Evolutionary conservation across 2,113 vertebrate species (phyloP).

Genomic region (Eurypyga helias): DNA sequence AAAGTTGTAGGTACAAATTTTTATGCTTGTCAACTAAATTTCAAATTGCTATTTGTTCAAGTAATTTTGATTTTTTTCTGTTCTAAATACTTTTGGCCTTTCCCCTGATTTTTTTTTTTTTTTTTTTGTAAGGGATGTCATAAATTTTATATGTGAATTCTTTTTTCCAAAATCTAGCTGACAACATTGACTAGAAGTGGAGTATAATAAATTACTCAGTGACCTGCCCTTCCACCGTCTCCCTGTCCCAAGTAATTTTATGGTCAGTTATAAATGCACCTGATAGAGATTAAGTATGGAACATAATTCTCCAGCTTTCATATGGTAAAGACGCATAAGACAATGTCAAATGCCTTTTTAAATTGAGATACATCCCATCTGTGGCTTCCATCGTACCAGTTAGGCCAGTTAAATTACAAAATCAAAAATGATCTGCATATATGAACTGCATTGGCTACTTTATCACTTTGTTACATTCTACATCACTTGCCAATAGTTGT

Average conservation of each 20-base stretch:
- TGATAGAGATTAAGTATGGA: not conserved
- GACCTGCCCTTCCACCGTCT: fast-evolving
- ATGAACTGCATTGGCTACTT: not conserved
- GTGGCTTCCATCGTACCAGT: not conserved
- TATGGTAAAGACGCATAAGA: not conserved
- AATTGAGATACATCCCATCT: not conserved
- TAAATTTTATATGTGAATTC: not conserved
- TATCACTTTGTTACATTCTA: not conserved
- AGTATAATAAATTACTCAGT: not conserved
- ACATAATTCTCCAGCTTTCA: not conserved
- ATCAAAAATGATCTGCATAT: not conserved
- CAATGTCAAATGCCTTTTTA: not conserved
- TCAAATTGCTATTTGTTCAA: not conserved
- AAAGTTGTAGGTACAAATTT: not conserved
- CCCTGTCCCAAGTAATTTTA: not conserved
- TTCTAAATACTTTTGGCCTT: not conserved
- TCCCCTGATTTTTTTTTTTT: not conserved
- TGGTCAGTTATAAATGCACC: not conserved
- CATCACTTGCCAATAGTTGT: not conserved
- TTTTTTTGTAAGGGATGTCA: not conserved
- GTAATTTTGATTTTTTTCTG: not conserved
- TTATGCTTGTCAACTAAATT: not conserved
- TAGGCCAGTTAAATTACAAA: not conserved
- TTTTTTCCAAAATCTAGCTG: not conserved
- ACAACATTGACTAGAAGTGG: not conserved